Percentiles rank a stretch among this genome's conserved stretches.
Conservation (phyloP, 2,113 vertebrate genomes). For the Pionites leucogaster region DNA sequence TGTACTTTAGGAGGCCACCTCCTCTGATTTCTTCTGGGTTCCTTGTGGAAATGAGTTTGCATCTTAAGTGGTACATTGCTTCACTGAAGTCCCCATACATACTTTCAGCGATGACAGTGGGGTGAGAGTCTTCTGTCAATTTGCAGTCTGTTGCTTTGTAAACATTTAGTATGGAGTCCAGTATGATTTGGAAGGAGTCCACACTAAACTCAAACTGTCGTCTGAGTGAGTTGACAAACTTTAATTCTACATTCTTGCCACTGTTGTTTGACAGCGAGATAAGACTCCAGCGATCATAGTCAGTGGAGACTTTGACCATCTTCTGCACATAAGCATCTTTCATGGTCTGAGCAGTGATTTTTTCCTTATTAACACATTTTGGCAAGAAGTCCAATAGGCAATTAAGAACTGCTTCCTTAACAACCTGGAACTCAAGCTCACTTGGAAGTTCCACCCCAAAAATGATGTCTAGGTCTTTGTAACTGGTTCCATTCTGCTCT, state of each 20-base stretch:
- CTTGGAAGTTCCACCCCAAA: conserved; percentile 90
- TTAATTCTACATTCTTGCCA: conserved; percentile 95
- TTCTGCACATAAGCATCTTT: conserved; percentile 97
- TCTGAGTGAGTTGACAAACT: conserved; percentile 89
- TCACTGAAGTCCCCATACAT: conserved; percentile 94
- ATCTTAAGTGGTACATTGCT: conserved; percentile 90
- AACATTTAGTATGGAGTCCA: conserved; percentile 85
- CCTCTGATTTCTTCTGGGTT: conserved; percentile 96
- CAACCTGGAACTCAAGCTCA: conserved; percentile 90
- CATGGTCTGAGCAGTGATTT: conserved; percentile 91
- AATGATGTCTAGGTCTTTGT: conserved; percentile 97
- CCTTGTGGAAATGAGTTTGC: conserved; percentile 89
- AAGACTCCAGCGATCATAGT: conserved; percentile 94
- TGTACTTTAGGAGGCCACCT: conserved; percentile 95
- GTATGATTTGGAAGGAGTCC: conserved; percentile 95
- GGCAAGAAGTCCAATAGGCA: conserved; percentile 90
- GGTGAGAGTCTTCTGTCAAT: conserved; percentile 60
- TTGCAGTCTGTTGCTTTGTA: conserved; percentile 78
- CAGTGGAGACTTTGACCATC: conserved; percentile 94
- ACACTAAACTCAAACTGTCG: conserved; percentile 98
- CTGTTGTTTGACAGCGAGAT: conserved; percentile 96
- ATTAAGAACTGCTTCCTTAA: conserved; percentile 90
- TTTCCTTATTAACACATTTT: conserved; percentile 91
- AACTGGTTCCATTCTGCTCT: conserved; percentile 87
- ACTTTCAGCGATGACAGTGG: conserved; percentile 88